These are phyloP conservation scores for Plectropomus leopardus DNA, from an alignment of 2,113 vertebrate species.

Conservation along the genomic window DNA sequence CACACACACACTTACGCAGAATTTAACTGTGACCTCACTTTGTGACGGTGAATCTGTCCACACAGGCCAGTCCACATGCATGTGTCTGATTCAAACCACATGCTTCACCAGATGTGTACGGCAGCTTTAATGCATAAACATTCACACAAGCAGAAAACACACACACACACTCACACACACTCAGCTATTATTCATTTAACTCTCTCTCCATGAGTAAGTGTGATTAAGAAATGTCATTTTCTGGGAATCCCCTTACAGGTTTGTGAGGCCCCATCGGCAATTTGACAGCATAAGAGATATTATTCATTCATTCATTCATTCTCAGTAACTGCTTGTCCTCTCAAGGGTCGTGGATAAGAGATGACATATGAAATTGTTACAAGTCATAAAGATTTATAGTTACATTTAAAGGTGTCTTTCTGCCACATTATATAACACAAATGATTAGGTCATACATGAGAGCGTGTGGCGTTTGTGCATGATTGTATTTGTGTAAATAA, in stretches of 20 bases:
- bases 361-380: background rate
- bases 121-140: conserved; percentile 18
- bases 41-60: conserved; percentile 62
- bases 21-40: conserved; percentile 61
- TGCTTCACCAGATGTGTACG: conserved; percentile 54
- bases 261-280: background rate
- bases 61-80: conserved; percentile 35
- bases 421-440: background rate
- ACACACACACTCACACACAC: conserved; percentile 4
- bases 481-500: conserved; percentile 26
- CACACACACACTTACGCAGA: conserved; percentile 3
- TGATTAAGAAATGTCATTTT: conserved; percentile 20
- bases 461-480: background rate
- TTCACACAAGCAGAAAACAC: background rate
- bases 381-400: background rate
- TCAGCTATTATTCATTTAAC: conserved; percentile 38
- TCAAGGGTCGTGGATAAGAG: no score
- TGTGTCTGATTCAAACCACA: conserved; percentile 77
- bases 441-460: no score
- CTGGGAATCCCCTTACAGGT: conserved; percentile 26
- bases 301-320: no score
- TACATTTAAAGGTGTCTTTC: background rate
- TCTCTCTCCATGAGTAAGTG: conserved; percentile 46
- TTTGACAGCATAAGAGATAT: background rate
- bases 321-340: no score